These are phyloP conservation scores for Apamea sordens DNA, from an alignment of 2,888 invertebrate species.

Conservation along the genomic window DNA sequence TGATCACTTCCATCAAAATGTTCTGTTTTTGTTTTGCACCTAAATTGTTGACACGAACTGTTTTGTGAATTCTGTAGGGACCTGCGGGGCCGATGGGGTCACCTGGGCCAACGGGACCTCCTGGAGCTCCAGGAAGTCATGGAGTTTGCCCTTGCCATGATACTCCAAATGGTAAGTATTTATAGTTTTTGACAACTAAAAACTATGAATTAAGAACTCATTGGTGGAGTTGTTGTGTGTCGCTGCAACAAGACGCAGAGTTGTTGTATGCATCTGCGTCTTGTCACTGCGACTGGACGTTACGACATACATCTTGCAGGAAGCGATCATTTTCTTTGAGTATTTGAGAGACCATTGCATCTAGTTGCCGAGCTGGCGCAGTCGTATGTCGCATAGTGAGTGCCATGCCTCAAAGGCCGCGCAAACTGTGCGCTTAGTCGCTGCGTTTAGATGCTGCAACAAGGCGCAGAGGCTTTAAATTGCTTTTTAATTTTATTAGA, in stretches of 20 bases:
- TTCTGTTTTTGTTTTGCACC: too few species aligned
- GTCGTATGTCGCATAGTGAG: background rate
- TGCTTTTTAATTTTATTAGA: background rate
- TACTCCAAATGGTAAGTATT: background rate
- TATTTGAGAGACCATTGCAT: background rate
- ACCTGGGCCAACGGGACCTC: constrained; percentile 36
- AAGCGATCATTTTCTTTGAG: background rate
- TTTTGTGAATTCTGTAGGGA: constrained; percentile 16
- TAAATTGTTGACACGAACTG: background rate
- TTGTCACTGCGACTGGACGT: too few species aligned
- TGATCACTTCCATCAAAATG: background rate
- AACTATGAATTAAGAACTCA: too few species aligned
- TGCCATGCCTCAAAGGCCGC: background rate
- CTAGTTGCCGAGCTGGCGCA: background rate
- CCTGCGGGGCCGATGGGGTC: constrained; percentile 13
- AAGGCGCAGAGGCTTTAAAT: background rate
- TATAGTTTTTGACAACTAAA: background rate
- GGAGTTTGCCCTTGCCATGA: constrained; percentile 21
- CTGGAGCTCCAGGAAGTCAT: constrained; percentile 30
- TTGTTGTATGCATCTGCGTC: background rate
- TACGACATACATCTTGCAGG: background rate
- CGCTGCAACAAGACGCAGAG: background rate
- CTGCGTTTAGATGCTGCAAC: background rate
- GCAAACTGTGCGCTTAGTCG: background rate
- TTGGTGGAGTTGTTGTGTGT: background rate